These are phyloP conservation scores for Pelusios castaneus DNA, from an alignment of 2,113 vertebrate species.

Conservation along the genomic window DNA sequence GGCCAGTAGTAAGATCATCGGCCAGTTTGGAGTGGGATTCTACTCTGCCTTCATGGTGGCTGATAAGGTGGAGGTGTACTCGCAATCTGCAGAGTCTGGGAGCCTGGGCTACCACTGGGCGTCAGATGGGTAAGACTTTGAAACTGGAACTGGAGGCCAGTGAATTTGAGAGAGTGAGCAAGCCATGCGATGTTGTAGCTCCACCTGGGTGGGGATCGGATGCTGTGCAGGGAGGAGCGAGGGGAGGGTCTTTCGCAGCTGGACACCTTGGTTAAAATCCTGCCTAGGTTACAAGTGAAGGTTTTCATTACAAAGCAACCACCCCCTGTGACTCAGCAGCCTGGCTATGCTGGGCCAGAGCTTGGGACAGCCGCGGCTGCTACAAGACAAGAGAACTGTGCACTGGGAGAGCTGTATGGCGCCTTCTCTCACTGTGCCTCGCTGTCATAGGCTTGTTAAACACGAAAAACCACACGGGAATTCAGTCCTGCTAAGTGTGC, in stretches of 20 bases:
- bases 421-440: neutral
- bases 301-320: neutral
- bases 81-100: constrained; percentile 76
- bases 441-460: neutral
- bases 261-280: neutral
- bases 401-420: neutral
- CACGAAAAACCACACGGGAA: neutral
- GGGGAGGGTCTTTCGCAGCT: neutral
- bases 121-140: constrained; percentile 89
- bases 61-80: constrained; percentile 90
- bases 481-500: neutral
- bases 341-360: neutral
- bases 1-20: constrained; percentile 92
- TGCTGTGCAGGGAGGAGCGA: neutral
- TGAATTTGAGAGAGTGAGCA: neutral
- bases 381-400: neutral
- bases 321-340: neutral
- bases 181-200: neutral
- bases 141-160: accelerated
- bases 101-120: constrained; percentile 90
- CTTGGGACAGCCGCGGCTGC: neutral
- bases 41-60: constrained; percentile 99
- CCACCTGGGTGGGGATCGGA: neutral
- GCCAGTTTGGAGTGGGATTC: constrained; percentile 98
- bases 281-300: neutral